Evolutionary conservation across 2,888 invertebrate species (phyloP).

Genomic region (Rhagonycha fulva): DNA sequence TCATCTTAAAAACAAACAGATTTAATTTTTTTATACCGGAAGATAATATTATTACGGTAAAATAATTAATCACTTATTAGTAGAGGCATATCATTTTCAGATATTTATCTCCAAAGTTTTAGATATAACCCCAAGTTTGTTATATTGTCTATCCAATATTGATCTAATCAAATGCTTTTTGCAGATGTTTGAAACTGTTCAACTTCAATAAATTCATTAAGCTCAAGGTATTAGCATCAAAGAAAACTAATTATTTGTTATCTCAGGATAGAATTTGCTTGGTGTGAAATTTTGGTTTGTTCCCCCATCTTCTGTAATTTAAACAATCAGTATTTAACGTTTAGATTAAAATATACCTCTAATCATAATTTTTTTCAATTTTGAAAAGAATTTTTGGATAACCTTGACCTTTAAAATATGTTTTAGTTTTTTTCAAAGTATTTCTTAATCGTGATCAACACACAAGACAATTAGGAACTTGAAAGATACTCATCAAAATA

Average conservation of each 20-base stretch:
- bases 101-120: background rate
- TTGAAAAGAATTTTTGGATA: background rate
- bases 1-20: too few species aligned
- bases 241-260: background rate
- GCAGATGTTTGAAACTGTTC: background rate
- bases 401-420: background rate
- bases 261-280: background rate
- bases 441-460: background rate
- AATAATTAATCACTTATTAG: background rate
- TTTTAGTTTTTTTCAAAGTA: background rate
- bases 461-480: background rate
- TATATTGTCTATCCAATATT: background rate
- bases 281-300: too few species aligned
- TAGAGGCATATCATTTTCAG: background rate
- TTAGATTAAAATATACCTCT: too few species aligned
- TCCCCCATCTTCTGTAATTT: too few species aligned
- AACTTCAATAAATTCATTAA: background rate
- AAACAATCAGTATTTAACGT: too few species aligned
- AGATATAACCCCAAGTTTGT: background rate
- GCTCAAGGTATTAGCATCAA: background rate
- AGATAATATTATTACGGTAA: too few species aligned
- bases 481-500: conserved; percentile 12
- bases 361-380: background rate
- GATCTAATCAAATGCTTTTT: background rate
- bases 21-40: too few species aligned